Evolutionary conservation across 1,140 invertebrate genomes (phyloP).

Genomic region (Caenorhabditis brenneri): DNA sequence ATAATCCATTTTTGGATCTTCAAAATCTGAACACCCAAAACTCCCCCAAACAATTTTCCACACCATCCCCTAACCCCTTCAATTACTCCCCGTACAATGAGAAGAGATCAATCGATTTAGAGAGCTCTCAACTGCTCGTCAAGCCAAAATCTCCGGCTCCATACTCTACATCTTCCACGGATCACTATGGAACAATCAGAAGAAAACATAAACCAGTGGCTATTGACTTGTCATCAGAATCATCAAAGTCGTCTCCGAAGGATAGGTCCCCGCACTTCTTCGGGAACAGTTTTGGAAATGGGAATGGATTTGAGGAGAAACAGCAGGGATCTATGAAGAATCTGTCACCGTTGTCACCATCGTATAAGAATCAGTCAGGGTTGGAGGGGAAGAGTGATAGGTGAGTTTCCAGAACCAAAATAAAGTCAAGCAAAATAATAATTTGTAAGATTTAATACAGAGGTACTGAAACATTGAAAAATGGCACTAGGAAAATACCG

Average conservation of each 20-base stretch:
- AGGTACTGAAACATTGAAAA: no score
- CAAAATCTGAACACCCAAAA: no score
- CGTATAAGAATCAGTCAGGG: neutral
- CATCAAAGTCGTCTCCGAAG: neutral
- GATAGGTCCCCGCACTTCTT: neutral
- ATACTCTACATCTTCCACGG: slow-evolving; percentile 14
- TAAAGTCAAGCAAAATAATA: no score
- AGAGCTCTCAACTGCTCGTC: slow-evolving; percentile 32
- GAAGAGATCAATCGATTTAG: slow-evolving; percentile 4
- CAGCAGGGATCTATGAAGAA: no score
- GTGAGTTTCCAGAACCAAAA: neutral
- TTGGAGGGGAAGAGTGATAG: neutral
- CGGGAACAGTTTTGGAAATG: neutral
- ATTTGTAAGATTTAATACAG: no score
- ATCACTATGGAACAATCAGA: slow-evolving; percentile 47
- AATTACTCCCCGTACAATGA: neutral
- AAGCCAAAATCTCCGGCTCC: slow-evolving; percentile 42
- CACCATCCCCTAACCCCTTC: neutral
- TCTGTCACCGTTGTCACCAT: neutral
- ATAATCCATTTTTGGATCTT: no score
- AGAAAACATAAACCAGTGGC: slow-evolving; percentile 31
- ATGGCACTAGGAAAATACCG: no score
- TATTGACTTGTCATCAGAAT: neutral
- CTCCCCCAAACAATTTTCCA: no score
- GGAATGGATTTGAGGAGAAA: slow-evolving; percentile 10